Conservation (phyloP, 2,113 vertebrate species). For the Dasyurus viverrinus region DNA sequence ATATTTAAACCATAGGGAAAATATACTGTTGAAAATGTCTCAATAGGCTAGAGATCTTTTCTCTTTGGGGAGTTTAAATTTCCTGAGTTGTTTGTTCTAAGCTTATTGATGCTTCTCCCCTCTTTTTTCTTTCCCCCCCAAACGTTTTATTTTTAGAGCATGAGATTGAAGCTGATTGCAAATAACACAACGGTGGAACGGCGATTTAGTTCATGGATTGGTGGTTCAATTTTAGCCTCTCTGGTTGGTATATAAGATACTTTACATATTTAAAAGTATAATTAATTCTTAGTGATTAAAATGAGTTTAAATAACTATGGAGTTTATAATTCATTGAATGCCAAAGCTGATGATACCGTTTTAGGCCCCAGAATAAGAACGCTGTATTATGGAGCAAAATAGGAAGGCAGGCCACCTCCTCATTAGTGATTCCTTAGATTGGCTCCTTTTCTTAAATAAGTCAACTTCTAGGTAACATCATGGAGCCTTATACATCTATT, state of each 20-base stretch:
- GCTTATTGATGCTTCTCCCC: neutral
- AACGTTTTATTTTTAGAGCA: constrained; percentile 88
- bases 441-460: neutral
- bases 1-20: constrained; percentile 10
- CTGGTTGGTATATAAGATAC: constrained; percentile 87
- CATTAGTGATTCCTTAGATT: neutral
- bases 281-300: constrained; percentile 13
- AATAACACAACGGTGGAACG: constrained; percentile 98
- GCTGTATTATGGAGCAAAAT: neutral
- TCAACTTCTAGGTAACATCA: neutral
- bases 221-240: constrained; percentile 98
- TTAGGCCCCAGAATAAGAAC: neutral
- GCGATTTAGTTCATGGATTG: constrained; percentile 98
- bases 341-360: neutral
- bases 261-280: constrained; percentile 12
- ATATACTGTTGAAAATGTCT: neutral
- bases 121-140: neutral
- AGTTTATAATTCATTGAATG: neutral
- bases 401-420: neutral
- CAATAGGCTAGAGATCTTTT: neutral
- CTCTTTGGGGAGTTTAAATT: neutral
- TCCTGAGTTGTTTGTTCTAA: constrained; percentile 22
- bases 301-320: neutral
- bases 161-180: constrained; percentile 98
- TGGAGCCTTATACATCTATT: neutral